These are phyloP conservation scores for Montifringilla adamsi DNA, from an alignment of 2,113 vertebrate species.

Conservation along the genomic window DNA sequence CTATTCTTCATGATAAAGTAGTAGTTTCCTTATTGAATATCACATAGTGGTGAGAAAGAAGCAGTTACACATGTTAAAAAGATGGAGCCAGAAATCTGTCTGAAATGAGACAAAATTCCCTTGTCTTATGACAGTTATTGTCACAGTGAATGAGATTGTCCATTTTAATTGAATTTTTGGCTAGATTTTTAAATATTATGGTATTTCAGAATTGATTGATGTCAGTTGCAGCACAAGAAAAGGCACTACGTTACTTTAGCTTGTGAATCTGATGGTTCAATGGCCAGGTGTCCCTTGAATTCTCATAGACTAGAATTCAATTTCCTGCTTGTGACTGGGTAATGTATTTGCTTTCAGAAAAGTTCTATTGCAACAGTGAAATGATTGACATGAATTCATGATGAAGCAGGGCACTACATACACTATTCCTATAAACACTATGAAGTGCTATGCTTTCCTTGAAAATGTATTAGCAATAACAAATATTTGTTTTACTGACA, in stretches of 20 bases:
- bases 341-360: slow-evolving; percentile 14
- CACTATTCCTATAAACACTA: not conserved
- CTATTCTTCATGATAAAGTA: not conserved
- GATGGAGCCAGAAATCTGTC: not conserved
- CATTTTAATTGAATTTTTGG: not conserved
- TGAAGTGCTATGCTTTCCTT: not conserved
- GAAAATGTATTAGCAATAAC: slow-evolving; percentile 34
- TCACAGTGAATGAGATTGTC: accelerated
- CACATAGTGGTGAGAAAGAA: not conserved
- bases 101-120: not conserved
- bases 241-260: not conserved
- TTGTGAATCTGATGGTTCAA: not conserved
- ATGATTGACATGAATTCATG: not conserved
- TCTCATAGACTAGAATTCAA: not conserved
- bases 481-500: slow-evolving; percentile 58
- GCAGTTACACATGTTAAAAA: not conserved
- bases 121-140: not conserved
- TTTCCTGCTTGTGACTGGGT: not conserved
- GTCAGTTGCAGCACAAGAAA: not conserved
- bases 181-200: not conserved
- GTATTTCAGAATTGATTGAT: not conserved
- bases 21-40: not conserved
- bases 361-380: not conserved
- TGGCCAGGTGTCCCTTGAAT: not conserved
- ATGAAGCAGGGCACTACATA: not conserved